phyloP scores from a whole-genome alignment of 2,797 vertebrate species.

The Pogonophryne albipinna region DNA sequence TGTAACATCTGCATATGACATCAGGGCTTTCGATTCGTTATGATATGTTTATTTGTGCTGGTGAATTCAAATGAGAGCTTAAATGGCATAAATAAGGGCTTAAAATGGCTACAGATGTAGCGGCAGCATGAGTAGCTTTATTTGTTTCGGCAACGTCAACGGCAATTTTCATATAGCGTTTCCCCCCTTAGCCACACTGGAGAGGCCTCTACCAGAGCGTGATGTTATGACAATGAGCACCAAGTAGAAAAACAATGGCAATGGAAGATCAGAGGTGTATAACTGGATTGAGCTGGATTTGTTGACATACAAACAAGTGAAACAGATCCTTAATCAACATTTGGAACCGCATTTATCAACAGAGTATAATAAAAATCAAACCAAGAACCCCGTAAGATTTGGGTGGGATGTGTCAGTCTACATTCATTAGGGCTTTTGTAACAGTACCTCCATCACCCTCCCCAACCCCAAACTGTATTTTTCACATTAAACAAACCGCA shows the following conservation, averaged over 20 bases:
- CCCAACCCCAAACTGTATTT: slow-evolving; percentile 69
- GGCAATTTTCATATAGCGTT: slow-evolving; percentile 82
- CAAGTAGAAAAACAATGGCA: slow-evolving; percentile 79
- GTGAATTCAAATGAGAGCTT: slow-evolving; percentile 84
- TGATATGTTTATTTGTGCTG: slow-evolving; percentile 84
- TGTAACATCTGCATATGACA: slow-evolving; percentile 82
- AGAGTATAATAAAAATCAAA: slow-evolving; percentile 75
- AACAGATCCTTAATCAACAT: slow-evolving; percentile 84
- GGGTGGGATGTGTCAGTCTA: slow-evolving; percentile 83
- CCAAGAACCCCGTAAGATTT: slow-evolving; percentile 66
- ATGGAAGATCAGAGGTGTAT: slow-evolving; percentile 81
- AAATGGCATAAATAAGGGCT: slow-evolving; percentile 82
- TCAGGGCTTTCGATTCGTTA: slow-evolving; percentile 77
- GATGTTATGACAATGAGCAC: slow-evolving; percentile 85
- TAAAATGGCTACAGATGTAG: slow-evolving; percentile 86
- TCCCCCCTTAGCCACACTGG: slow-evolving; percentile 64
- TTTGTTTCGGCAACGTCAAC: slow-evolving; percentile 82
- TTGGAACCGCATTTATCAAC: slow-evolving; percentile 83
- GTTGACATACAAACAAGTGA: slow-evolving; percentile 85
- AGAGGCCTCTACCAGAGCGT: slow-evolving; percentile 73
- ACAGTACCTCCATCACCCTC: slow-evolving; percentile 77
- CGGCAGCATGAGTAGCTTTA: slow-evolving; percentile 77
- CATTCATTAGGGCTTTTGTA: slow-evolving; percentile 78
- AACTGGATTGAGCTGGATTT: slow-evolving; percentile 80
- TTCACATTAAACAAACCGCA: slow-evolving; percentile 82